These are phyloP conservation scores for Jordanella pulchra DNA, from an alignment of 2,797 vertebrate genomes.

Conservation along the genomic window DNA sequence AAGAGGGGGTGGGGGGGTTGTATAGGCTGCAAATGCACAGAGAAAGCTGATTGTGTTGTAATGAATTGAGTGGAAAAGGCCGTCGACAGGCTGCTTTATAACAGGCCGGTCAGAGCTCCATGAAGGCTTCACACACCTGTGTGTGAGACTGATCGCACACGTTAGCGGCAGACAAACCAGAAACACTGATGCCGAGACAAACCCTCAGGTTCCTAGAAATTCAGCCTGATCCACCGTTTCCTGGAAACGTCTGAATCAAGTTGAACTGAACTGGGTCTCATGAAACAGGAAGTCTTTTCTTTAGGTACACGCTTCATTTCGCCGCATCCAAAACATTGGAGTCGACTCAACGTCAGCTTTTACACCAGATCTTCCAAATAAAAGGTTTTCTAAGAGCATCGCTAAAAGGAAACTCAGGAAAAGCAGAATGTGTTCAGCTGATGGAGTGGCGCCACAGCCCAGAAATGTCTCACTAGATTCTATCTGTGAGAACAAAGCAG, in stretches of 20 bases:
- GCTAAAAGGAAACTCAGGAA: no score
- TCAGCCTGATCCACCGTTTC: not conserved
- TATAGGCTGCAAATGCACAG: conserved; percentile 60
- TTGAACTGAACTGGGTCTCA: not conserved
- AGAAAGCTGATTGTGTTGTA: conserved; percentile 95
- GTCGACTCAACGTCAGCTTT: not conserved
- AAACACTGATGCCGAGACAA: not conserved
- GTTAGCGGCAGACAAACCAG: not conserved
- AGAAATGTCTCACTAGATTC: no score
- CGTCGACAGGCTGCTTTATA: conserved; percentile 92
- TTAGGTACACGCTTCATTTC: not conserved
- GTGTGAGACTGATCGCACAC: not conserved
- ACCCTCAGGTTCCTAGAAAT: not conserved
- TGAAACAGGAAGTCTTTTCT: not conserved
- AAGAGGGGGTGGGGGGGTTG: conserved; percentile 50
- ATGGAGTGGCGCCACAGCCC: not conserved
- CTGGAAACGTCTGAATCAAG: not conserved
- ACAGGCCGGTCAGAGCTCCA: conserved; percentile 74
- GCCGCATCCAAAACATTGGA: not conserved
- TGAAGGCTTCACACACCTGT: conserved; percentile 16
- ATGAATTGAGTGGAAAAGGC: conserved; percentile 99
- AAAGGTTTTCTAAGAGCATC: no score
- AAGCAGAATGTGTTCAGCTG: no score
- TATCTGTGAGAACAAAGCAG: not conserved
- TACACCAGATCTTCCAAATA: not conserved